Conservation (phyloP, 2,113 vertebrate genomes). For the Nematolebias whitei region DNA sequence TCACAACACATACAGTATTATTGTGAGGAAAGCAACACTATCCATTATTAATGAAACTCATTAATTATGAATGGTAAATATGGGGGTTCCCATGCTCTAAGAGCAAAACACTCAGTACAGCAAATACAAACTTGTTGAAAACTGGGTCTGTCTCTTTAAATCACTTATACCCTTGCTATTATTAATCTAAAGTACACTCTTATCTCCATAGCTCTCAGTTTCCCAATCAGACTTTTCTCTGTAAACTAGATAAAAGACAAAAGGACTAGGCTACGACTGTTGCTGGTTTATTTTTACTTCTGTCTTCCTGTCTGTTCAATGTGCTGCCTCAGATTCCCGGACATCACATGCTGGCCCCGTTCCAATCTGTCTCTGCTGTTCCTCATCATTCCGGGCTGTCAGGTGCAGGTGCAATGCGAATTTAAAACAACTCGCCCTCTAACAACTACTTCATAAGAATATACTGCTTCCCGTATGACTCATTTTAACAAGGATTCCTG, state of each 20-base stretch:
- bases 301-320: slow-evolving; percentile 7
- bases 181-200: slow-evolving; percentile 8
- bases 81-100: slow-evolving; percentile 29
- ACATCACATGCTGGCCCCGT: slow-evolving; percentile 43
- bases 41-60: slow-evolving; percentile 55
- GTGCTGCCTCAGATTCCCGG: slow-evolving; percentile 24
- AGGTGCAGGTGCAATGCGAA: slow-evolving; percentile 47
- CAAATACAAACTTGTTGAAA: slow-evolving; percentile 3
- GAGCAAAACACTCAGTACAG: slow-evolving; percentile 32
- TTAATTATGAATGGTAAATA: slow-evolving; percentile 61
- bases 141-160: neutral
- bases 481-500: slow-evolving; percentile 1
- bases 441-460: neutral
- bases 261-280: too few species aligned
- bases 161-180: slow-evolving; percentile 4
- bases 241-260: slow-evolving; percentile 1
- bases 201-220: neutral
- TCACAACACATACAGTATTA: slow-evolving; percentile 10
- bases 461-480: neutral
- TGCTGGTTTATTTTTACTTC: neutral
- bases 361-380: slow-evolving; percentile 49
- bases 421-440: slow-evolving; percentile 18
- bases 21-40: slow-evolving; percentile 33
- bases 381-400: slow-evolving; percentile 46
- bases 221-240: neutral